Conservation (phyloP, 2,113 vertebrate genomes). For the Trichechus manatus region DNA sequence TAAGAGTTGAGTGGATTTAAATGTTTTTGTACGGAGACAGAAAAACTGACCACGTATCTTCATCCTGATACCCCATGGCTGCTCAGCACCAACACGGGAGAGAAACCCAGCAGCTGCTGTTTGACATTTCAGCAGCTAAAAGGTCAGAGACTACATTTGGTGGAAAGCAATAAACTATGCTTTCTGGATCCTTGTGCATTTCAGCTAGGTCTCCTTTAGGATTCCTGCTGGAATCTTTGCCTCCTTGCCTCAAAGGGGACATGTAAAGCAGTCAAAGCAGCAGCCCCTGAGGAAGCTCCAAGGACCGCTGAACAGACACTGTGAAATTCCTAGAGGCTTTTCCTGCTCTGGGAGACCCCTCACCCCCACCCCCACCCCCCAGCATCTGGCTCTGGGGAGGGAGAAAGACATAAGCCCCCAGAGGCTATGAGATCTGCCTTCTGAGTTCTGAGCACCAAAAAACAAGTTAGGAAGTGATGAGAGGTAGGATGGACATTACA, state of each 20-base stretch:
- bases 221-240: background rate
- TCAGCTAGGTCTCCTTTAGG: background rate
- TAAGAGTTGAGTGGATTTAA: conserved; percentile 47
- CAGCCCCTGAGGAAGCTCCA: background rate
- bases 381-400: background rate
- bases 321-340: background rate
- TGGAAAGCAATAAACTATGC: background rate
- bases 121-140: conserved; percentile 1
- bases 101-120: background rate
- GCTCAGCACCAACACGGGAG: background rate
- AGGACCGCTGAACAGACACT: background rate
- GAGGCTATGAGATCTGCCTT: background rate
- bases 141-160: background rate
- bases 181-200: background rate
- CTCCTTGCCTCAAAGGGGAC: background rate
- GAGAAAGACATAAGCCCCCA: fast-evolving
- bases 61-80: background rate
- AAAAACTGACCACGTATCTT: conserved; percentile 42
- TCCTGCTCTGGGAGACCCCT: too few relatives aligned
- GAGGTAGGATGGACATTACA: background rate
- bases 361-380: too few relatives aligned
- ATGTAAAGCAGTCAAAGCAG: background rate
- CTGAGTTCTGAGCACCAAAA: background rate
- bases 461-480: background rate
- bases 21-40: background rate